phyloP scores from a whole-genome alignment of 2,888 invertebrate genomes.

The Nephrotoma flavescens region DNA sequence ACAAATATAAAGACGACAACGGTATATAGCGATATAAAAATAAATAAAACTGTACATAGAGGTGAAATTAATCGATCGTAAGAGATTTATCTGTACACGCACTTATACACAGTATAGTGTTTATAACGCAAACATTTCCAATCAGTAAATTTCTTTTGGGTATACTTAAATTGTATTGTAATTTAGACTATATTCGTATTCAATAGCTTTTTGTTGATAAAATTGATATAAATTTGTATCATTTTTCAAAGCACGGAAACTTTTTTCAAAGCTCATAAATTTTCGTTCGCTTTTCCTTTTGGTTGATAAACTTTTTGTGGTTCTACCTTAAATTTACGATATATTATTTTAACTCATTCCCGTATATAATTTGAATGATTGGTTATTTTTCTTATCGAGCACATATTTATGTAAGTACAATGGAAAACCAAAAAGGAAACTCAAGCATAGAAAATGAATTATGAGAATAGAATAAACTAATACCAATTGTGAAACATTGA shows the following conservation, averaged over 20 bases:
- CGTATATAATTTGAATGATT: not conserved
- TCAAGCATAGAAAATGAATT: not conserved
- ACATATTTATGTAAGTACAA: not conserved
- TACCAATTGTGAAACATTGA: not conserved
- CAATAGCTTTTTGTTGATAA: not conserved
- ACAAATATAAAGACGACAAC: no score
- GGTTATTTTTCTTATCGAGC: not conserved
- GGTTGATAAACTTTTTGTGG: not conserved
- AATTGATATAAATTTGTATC: not conserved
- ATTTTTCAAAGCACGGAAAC: not conserved
- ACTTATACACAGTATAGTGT: not conserved
- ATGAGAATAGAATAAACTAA: not conserved
- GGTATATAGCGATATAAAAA: not conserved
- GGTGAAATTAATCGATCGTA: not conserved
- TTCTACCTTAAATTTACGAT: not conserved
- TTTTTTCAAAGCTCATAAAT: not conserved
- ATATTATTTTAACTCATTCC: not conserved
- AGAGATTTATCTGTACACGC: not conserved
- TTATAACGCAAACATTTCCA: not conserved
- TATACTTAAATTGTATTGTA: not conserved
- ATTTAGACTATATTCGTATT: not conserved
- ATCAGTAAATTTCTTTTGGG: not conserved
- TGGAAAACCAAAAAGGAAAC: not conserved
- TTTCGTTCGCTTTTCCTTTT: not conserved
- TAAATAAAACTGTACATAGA: not conserved